A percentile compares a stretch with the other conserved stretches of the same genome.
Evolutionary conservation across 2,888 invertebrate species (phyloP).

Genomic region (Halocaridina rubra): DNA sequence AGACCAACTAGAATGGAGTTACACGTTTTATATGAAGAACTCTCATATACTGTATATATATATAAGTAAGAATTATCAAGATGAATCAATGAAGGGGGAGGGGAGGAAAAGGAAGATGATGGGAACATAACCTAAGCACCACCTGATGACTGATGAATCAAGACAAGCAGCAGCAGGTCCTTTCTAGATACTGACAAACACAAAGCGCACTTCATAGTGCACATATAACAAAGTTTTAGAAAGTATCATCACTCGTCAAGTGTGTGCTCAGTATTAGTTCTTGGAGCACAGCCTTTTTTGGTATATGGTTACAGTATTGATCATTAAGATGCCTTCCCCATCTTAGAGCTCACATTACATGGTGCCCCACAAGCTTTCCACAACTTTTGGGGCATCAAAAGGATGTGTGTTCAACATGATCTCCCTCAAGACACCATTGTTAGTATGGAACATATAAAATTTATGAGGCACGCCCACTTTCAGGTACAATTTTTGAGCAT

Average conservation of each 20-base stretch:
- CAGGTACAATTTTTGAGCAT: constrained; percentile 59
- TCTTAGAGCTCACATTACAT: constrained; percentile 51
- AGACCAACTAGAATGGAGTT: constrained; percentile 53
- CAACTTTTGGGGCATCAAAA: constrained; percentile 43
- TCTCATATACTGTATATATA: no score
- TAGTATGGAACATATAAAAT: constrained; percentile 42
- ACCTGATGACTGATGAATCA: neutral
- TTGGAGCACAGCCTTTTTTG: constrained; percentile 55
- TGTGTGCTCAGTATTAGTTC: constrained; percentile 2
- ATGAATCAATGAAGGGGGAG: constrained; percentile 31
- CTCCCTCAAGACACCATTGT: constrained; percentile 19
- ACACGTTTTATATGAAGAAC: no score
- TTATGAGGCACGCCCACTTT: constrained; percentile 56
- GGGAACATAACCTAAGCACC: neutral
- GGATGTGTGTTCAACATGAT: constrained; percentile 53
- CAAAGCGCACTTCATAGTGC: no score
- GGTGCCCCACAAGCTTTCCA: constrained; percentile 32
- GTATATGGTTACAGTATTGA: constrained; percentile 45
- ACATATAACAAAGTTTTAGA: no score
- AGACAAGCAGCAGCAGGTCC: neutral
- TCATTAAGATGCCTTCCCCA: constrained; percentile 43
- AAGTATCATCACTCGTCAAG: neutral
- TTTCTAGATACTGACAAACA: neutral
- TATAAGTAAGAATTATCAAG: constrained; percentile 5
- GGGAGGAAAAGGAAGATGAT: constrained; percentile 44